Conservation (phyloP, 2,113 vertebrate genomes). For the Oncorhynchus nerka region DNA sequence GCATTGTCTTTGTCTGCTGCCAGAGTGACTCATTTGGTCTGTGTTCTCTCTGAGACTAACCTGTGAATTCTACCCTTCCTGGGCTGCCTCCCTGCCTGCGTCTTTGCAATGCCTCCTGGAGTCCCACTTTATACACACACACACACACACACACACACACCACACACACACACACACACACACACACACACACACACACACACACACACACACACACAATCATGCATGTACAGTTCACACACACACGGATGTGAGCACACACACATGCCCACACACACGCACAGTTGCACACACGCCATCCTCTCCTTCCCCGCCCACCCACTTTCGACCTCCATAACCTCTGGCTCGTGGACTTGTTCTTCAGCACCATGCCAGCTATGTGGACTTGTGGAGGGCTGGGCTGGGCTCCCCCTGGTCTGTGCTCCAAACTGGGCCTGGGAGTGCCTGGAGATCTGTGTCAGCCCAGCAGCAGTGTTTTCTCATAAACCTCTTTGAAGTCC, state of each 20-base stretch:
- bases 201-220: not conserved
- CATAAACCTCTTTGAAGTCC: not conserved
- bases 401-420: too few relatives aligned
- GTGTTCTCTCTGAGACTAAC: slow-evolving; percentile 25
- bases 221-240: not conserved
- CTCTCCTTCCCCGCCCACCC: too few relatives aligned
- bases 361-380: too few relatives aligned
- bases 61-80: slow-evolving; percentile 42
- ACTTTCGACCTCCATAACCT: not conserved
- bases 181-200: not conserved
- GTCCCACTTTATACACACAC: not conserved
- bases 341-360: not conserved
- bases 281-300: too few relatives aligned
- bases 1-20: slow-evolving; percentile 32
- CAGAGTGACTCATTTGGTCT: slow-evolving; percentile 40
- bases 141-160: too few relatives aligned
- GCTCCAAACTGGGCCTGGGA: too few relatives aligned
- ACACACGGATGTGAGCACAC: too few relatives aligned
- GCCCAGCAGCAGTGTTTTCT: too few relatives aligned
- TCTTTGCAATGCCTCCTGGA: not conserved
- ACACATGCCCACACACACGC: not conserved
- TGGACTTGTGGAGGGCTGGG: too few relatives aligned
- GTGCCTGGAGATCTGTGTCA: too few relatives aligned
- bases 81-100: slow-evolving; percentile 2
- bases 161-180: not conserved